A percentile compares a stretch with the other conserved stretches of the same genome.
Evolutionary conservation across 2,888 invertebrate genomes (phyloP).

Genomic region (Julus scanicus): DNA sequence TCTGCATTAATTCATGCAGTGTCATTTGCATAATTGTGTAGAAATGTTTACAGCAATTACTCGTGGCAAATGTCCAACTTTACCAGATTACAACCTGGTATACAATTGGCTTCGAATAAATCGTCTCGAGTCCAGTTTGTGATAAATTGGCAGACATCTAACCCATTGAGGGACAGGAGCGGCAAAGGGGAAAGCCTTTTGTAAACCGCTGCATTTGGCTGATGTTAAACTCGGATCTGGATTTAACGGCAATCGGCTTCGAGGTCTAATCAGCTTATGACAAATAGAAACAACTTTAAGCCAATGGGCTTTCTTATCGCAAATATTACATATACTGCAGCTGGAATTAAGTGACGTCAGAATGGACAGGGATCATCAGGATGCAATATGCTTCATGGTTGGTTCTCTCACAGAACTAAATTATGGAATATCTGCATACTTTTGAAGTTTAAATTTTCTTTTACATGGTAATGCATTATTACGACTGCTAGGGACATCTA

Average conservation of each 20-base stretch:
- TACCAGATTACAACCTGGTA: neutral
- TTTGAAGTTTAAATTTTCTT: too few relatives aligned
- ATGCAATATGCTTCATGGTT: too few relatives aligned
- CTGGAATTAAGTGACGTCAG: neutral
- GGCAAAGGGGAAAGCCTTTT: neutral
- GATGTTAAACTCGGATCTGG: constrained; percentile 31
- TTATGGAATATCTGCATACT: too few relatives aligned
- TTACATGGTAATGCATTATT: too few relatives aligned
- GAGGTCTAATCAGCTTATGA: constrained; percentile 40
- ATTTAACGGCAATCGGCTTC: constrained; percentile 45
- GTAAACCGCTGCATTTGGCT: neutral
- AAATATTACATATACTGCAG: neutral
- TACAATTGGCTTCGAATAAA: neutral
- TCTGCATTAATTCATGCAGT: neutral
- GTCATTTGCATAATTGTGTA: neutral
- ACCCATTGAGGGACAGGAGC: neutral
- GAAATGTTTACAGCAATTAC: neutral
- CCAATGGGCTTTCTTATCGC: neutral
- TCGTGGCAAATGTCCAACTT: neutral
- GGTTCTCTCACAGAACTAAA: neutral
- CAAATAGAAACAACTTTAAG: constrained; percentile 32
- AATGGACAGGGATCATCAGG: neutral
- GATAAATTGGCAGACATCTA: neutral
- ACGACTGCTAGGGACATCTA: too few relatives aligned
- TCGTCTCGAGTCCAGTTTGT: neutral